These are phyloP conservation scores for Megalops atlanticus DNA, from an alignment of 2,113 vertebrate genomes.

Conservation along the genomic window DNA sequence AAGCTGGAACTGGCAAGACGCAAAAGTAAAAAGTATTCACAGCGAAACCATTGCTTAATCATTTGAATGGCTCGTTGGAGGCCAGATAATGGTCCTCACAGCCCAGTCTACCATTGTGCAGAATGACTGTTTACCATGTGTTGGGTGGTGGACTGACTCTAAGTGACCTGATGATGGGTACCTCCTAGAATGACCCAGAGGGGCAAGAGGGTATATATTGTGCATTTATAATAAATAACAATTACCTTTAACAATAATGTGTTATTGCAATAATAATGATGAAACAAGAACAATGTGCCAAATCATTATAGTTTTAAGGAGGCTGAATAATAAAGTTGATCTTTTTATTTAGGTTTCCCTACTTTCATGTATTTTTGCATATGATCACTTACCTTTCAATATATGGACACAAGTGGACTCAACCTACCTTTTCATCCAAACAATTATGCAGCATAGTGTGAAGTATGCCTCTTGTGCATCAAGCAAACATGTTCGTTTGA, in stretches of 20 bases:
- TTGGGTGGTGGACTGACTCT: background rate
- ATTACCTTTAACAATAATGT: slow-evolving; percentile 7
- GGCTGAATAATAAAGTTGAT: slow-evolving; percentile 6
- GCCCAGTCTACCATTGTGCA: background rate
- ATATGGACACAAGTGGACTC: background rate
- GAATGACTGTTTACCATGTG: background rate
- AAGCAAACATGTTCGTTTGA: background rate
- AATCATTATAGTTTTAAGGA: slow-evolving; percentile 24
- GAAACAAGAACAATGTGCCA: slow-evolving; percentile 21
- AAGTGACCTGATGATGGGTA: slow-evolving; percentile 17
- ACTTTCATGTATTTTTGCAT: background rate
- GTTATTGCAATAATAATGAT: slow-evolving; percentile 19
- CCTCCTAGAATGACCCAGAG: background rate
- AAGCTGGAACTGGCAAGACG: background rate
- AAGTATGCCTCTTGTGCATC: background rate
- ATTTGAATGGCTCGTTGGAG: background rate
- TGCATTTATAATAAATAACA: background rate
- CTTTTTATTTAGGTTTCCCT: slow-evolving; percentile 19
- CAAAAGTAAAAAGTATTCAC: background rate
- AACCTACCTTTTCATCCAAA: background rate
- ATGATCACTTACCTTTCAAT: slow-evolving; percentile 12
- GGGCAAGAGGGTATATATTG: slow-evolving; percentile 17
- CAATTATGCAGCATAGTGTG: background rate
- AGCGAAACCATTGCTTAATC: background rate
- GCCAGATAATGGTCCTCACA: background rate